phyloP scores from a whole-genome alignment of 2,888 invertebrate species.

The Hecatera dysodea region DNA sequence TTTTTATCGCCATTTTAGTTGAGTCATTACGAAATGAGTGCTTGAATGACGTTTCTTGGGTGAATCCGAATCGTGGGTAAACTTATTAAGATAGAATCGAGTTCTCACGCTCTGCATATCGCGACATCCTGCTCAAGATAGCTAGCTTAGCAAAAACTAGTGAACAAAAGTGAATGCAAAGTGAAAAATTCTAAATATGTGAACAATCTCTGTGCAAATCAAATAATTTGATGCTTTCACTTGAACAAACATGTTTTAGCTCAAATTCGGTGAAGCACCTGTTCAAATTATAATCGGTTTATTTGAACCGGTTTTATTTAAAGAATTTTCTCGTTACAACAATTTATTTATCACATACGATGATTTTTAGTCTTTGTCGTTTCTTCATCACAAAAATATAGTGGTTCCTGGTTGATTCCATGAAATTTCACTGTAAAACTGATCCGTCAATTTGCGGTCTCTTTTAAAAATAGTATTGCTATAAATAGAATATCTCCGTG shows the following conservation, averaged over 20 bases:
- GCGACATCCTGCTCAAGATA: slow-evolving; percentile 65
- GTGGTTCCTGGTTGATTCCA: background rate
- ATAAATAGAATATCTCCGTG: slow-evolving; percentile 62
- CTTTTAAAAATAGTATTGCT: slow-evolving; percentile 52
- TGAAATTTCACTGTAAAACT: slow-evolving; percentile 6
- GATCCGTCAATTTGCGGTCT: slow-evolving; percentile 21
- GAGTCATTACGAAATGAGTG: slow-evolving; percentile 59
- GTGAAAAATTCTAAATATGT: slow-evolving; percentile 39
- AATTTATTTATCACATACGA: slow-evolving; percentile 1
- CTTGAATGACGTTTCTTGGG: slow-evolving; percentile 60
- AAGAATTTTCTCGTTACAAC: background rate
- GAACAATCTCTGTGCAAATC: slow-evolving; percentile 35
- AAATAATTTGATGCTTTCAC: slow-evolving; percentile 46
- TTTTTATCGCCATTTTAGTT: slow-evolving; percentile 47
- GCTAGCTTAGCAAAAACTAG: slow-evolving; percentile 59
- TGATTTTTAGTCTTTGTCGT: background rate
- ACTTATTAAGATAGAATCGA: slow-evolving; percentile 68
- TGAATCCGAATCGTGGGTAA: slow-evolving; percentile 70
- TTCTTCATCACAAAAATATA: background rate
- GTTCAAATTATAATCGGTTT: slow-evolving; percentile 31
- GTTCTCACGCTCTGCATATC: slow-evolving; percentile 66
- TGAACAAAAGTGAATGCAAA: slow-evolving; percentile 49
- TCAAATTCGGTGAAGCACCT: background rate
- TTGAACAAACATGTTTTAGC: slow-evolving; percentile 24
- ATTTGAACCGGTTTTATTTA: background rate